Percentiles rank a stretch among this genome's conserved stretches.
Evolutionary conservation across 2,888 invertebrate genomes (phyloP).

Genomic region (Rosalia funebris): DNA sequence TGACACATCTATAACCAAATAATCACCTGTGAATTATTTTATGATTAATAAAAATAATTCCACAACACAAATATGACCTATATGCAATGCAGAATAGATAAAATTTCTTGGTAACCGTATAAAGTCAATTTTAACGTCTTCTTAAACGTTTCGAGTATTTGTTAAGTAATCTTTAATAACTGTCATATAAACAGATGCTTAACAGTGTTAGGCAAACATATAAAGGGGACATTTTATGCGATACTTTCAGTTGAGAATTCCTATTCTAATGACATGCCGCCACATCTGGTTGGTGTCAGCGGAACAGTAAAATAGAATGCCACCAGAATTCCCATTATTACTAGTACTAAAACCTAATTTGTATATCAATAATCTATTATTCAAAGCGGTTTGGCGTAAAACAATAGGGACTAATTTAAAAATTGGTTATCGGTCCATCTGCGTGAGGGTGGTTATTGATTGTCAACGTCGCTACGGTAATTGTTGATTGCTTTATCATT

Average conservation of each 20-base stretch:
- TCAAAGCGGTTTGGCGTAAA: too few species aligned
- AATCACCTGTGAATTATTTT: too few species aligned
- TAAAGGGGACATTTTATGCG: neutral
- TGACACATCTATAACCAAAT: too few species aligned
- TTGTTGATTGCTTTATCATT: too few species aligned
- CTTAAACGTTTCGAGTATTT: constrained; percentile 2
- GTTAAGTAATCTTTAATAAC: neutral
- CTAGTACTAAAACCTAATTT: too few species aligned
- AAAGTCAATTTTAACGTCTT: neutral
- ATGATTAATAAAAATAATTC: too few species aligned
- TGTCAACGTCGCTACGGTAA: too few species aligned
- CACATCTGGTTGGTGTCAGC: constrained; percentile 15
- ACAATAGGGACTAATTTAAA: too few species aligned
- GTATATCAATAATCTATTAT: too few species aligned
- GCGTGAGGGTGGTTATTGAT: too few species aligned
- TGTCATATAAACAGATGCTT: constrained; percentile 2
- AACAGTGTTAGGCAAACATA: constrained; percentile 1
- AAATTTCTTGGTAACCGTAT: constrained; percentile 2
- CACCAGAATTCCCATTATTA: neutral
- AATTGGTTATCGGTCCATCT: too few species aligned
- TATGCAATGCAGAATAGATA: neutral
- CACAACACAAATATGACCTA: neutral
- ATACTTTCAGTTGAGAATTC: neutral
- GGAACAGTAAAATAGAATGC: neutral
- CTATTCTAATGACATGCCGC: neutral